These are phyloP conservation scores for Eupithecia tripunctaria DNA, from an alignment of 2,888 invertebrate species.

Conservation along the genomic window DNA sequence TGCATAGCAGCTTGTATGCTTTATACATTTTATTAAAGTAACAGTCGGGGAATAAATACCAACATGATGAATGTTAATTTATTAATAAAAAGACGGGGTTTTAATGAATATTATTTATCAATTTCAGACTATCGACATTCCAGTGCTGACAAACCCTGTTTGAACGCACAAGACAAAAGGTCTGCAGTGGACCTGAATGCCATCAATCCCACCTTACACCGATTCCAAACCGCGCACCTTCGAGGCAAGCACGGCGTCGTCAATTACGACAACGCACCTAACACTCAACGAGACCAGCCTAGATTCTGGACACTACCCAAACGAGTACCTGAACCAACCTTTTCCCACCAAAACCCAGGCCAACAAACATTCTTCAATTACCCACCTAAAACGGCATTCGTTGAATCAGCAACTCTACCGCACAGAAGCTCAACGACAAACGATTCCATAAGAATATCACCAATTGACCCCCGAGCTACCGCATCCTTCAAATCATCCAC, in stretches of 20 bases:
- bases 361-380: constrained; percentile 54
- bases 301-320: constrained; percentile 86
- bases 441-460: constrained; percentile 86
- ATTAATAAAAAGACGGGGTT: background rate
- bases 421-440: constrained; percentile 49
- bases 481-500: constrained; percentile 88
- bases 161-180: constrained; percentile 62
- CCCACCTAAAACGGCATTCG: constrained; percentile 51
- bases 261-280: constrained; percentile 63
- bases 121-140: constrained; percentile 87
- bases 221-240: constrained; percentile 68
- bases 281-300: constrained; percentile 65
- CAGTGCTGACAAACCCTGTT: constrained; percentile 82
- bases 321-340: constrained; percentile 57
- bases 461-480: constrained; percentile 86
- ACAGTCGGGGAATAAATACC: background rate
- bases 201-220: constrained; percentile 64
- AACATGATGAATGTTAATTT: background rate
- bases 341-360: constrained; percentile 45
- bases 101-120: constrained; percentile 25
- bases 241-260: constrained; percentile 69
- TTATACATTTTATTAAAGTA: constrained; percentile 1
- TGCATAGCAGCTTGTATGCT: constrained; percentile 17
- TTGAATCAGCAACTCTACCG: constrained; percentile 46
- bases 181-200: constrained; percentile 63